Evolutionary conservation across 2,797 vertebrate genomes (phyloP).

Genomic region (Cynodonichthys magdalenae): DNA sequence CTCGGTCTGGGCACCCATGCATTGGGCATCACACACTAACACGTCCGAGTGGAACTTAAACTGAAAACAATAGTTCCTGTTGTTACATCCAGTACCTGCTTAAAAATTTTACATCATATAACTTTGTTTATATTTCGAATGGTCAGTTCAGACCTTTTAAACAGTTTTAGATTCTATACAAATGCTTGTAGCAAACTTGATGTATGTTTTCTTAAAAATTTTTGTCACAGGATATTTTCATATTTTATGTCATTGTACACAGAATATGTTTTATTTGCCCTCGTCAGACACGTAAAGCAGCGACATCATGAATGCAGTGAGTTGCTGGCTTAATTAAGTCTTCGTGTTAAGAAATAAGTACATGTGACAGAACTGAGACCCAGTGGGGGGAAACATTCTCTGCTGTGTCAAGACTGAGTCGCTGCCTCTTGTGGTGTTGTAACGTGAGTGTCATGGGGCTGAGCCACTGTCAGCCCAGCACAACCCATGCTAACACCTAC

Average conservation of each 20-base stretch:
- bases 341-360: constrained; percentile 7
- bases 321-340: constrained; percentile 12
- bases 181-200: too few species aligned
- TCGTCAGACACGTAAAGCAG: background rate
- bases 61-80: too few species aligned
- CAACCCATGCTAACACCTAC: constrained; percentile 1
- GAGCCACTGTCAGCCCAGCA: background rate
- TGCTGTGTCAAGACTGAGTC: constrained; percentile 12
- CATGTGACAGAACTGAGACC: constrained; percentile 16
- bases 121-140: too few species aligned
- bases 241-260: background rate
- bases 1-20: too few species aligned
- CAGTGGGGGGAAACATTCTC: background rate
- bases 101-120: too few species aligned
- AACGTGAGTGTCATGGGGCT: background rate
- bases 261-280: background rate
- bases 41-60: too few species aligned
- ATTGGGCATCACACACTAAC: too few species aligned
- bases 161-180: too few species aligned
- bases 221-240: background rate
- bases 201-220: background rate
- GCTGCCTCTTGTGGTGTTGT: constrained; percentile 8
- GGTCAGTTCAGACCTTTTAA: too few species aligned
- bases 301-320: constrained; percentile 1
- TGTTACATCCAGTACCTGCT: too few species aligned